phyloP scores from a whole-genome alignment of 1,140 invertebrate species.

The Sycophaga agraensis region DNA sequence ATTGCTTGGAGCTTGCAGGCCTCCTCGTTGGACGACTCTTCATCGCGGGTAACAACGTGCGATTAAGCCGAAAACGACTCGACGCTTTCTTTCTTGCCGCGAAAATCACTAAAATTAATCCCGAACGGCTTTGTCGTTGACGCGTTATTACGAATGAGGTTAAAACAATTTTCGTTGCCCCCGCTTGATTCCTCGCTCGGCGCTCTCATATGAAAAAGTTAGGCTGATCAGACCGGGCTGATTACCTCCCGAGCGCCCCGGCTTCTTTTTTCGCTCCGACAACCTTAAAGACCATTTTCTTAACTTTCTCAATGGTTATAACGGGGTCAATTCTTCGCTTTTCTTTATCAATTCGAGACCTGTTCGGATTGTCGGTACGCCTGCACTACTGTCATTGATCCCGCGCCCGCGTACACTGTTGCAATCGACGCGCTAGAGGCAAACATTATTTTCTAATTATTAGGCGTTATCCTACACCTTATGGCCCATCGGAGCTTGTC shows the following conservation, averaged over 20 bases:
- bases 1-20: too few relatives aligned
- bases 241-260: neutral
- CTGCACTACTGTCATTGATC: neutral
- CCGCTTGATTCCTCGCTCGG: too few relatives aligned
- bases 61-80: too few relatives aligned
- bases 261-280: constrained; percentile 13
- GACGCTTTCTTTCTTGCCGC: too few relatives aligned
- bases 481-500: too few relatives aligned
- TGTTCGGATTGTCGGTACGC: neutral
- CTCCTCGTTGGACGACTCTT: too few relatives aligned
- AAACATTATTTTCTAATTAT: neutral
- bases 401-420: too few relatives aligned
- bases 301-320: constrained; percentile 25
- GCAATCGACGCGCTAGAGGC: neutral
- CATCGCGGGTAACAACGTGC: neutral
- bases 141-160: neutral
- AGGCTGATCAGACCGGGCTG: too few relatives aligned
- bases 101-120: too few relatives aligned
- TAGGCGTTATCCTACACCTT: too few relatives aligned
- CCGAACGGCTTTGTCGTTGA: neutral
- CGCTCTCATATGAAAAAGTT: too few relatives aligned
- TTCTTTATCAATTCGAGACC: constrained; percentile 1
- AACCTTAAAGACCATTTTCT: constrained; percentile 13
- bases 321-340: constrained; percentile 24
- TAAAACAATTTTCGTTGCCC: too few relatives aligned